These are phyloP conservation scores for Drosophila willistoni DNA, from an alignment of 1,140 invertebrate species.

Conservation along the genomic window DNA sequence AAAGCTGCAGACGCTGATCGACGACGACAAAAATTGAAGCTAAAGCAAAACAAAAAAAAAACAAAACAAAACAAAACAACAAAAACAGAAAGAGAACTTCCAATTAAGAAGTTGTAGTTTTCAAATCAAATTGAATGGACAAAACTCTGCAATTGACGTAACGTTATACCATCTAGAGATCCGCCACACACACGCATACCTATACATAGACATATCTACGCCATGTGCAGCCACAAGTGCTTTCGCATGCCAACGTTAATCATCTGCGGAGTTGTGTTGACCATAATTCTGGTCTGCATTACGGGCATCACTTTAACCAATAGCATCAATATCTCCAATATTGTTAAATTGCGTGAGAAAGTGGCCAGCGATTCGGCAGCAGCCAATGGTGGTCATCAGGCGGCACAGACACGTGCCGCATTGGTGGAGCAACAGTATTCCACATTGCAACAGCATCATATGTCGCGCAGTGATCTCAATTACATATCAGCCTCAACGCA, in stretches of 20 bases:
- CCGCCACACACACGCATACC: not conserved
- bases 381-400: conserved; percentile 73
- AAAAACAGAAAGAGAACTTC: not conserved
- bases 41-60: conserved; percentile 3
- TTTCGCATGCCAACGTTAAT: conserved; percentile 80
- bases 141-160: not conserved
- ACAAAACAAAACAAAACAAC: not conserved
- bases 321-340: conserved; percentile 81
- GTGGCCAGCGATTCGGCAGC: conserved; percentile 81
- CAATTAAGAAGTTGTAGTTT: not conserved
- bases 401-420: conserved; percentile 73
- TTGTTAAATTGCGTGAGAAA: conserved; percentile 77
- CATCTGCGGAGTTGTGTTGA: conserved; percentile 79
- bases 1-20: conserved; percentile 83
- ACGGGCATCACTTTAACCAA: conserved; percentile 82
- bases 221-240: conserved; percentile 81
- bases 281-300: conserved; percentile 82
- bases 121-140: not conserved
- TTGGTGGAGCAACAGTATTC: conserved; percentile 79
- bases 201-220: conserved; percentile 22
- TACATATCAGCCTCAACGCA: conserved; percentile 75
- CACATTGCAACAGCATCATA: conserved; percentile 75
- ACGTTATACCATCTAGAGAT: too few relatives aligned
- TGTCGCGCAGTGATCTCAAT: conserved; percentile 78
- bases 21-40: conserved; percentile 39